Base-by-base conservation (phyloP, 1,140 invertebrate species). In the Acromyrmex echinatior region DNA sequence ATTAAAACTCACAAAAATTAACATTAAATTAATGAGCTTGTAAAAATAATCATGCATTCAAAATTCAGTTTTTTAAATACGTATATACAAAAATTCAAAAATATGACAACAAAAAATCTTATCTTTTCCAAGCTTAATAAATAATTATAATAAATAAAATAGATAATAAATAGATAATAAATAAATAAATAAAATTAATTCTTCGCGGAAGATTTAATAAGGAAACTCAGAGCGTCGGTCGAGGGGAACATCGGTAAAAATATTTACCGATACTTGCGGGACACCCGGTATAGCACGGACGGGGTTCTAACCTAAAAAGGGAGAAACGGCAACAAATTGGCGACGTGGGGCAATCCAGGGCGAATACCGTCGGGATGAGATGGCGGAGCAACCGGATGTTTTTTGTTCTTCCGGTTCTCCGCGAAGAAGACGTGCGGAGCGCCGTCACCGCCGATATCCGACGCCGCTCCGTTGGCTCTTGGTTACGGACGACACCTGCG, bases 401-500 rank as follows among this genome's bases (percentile, higher is more conserved):
- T 35, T 25, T 62, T n/a, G n/a, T 68, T 21, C 31, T 21, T 60
- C 9, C n/a, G 12, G 9, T 12, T 45, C 12, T 35, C 18, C 56
- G 56, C 9, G 18, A 31, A 0, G 53, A 12, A 28, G 28, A 66
- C 1, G 12, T 51, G 62, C 25, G 45, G 25, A 49, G 49, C 10
- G 12, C 16, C 3, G 18, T 16, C 6, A 49, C 18, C 18, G 25
- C 18, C 39, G 16, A n/a, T 66, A 65, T 21, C 77, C 45, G 77
- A 66, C 25, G 25, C 60, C 60, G 60, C 39, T 63, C 60, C 66
- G 66, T n/a, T 56, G 2, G 39, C 10, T 78, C 18, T 65, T 51
- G 77, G 49, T 79, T 65, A 79, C 60, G 60, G 45, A 18, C 60
- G 60, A 66, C 60, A 79, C 60, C 60, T 79, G 77, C 45, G 77